Base-by-base conservation (phyloP, 2,888 invertebrate species). In the Ophioninae sp. region DNA sequence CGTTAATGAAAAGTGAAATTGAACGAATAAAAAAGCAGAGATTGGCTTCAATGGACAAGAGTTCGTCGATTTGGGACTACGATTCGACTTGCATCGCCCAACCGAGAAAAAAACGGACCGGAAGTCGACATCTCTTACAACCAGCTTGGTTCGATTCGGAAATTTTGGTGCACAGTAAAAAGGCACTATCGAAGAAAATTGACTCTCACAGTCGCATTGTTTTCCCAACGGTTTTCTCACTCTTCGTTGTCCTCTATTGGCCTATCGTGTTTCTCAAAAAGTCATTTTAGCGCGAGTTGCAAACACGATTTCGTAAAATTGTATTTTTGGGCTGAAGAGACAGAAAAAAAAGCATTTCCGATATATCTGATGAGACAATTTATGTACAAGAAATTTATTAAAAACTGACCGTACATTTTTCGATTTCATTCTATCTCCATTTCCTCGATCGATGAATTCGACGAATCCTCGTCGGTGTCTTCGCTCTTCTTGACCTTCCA, bases 191-290 rank as follows among this genome's bases (percentile, higher is more conserved):
- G 95, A 94, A 96, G 77, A 96, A 96, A 93, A 96, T 97, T 85
- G 97, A 97, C 92, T 95, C 95, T 89, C 94, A 96, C 5, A 96
- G 97, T 5, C 94, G 97, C 73, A 95, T 96, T 71, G 95, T 96
- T 6, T 97, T 97, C 91, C 97, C 97, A 8, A 95, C 95, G 20
- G 91, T 97, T n/a, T 97, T 97, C 93, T 94, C 96, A 22, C 94
- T 96, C 22, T 97, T 97, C 91, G 95, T 96, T 75, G 94, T 96
- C 0, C 94, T 96, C 90, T 97, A 96, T 93, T 97, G 97, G 97
- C 96, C 96, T 0, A 95, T 96, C 82, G 93, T 97, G 69, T 93
- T 96, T 68, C 93, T 96, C 87, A 96, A 96, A 90, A 85, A 86
- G 63, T 63, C 73, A n/a, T 63, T 20, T 63, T 41, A 44, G 37